phyloP scores from a whole-genome alignment of 2,888 invertebrate species.

The Napeogenes inachia region DNA sequence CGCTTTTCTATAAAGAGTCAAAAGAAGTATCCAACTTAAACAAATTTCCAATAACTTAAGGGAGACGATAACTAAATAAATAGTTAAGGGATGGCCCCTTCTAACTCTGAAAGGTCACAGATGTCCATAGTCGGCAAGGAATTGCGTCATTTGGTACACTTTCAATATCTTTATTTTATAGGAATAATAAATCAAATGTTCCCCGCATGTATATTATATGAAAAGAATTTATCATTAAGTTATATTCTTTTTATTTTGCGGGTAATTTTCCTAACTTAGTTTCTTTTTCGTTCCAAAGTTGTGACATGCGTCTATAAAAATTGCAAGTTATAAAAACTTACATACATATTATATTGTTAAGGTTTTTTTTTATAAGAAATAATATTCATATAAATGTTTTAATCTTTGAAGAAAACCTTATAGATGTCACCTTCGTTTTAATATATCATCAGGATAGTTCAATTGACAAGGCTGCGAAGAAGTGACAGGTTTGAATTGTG shows the following conservation, averaged over 20 bases:
- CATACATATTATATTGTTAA: no score
- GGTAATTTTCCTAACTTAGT: no score
- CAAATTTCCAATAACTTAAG: constrained; percentile 42
- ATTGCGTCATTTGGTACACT: constrained; percentile 40
- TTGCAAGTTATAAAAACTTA: no score
- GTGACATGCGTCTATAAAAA: no score
- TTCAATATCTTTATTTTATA: constrained; percentile 19
- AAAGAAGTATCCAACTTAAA: constrained; percentile 34
- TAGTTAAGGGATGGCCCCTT: constrained; percentile 48
- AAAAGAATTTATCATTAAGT: background rate
- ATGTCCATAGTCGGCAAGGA: constrained; percentile 42
- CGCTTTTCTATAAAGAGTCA: background rate
- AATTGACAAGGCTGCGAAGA: no score
- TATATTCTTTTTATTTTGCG: background rate
- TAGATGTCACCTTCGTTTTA: no score
- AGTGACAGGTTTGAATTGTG: no score
- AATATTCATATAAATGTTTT: no score
- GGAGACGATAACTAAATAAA: constrained; percentile 68
- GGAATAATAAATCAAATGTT: constrained; percentile 6
- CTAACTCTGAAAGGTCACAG: constrained; percentile 25
- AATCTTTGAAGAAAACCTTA: no score
- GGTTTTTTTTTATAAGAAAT: no score
- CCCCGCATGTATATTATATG: background rate
- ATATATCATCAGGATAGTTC: no score
- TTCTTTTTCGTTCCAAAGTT: no score